phyloP scores from a whole-genome alignment of 35 echinoderm and acorn worm genomes.

The Stichopus chloronotus region DNA sequence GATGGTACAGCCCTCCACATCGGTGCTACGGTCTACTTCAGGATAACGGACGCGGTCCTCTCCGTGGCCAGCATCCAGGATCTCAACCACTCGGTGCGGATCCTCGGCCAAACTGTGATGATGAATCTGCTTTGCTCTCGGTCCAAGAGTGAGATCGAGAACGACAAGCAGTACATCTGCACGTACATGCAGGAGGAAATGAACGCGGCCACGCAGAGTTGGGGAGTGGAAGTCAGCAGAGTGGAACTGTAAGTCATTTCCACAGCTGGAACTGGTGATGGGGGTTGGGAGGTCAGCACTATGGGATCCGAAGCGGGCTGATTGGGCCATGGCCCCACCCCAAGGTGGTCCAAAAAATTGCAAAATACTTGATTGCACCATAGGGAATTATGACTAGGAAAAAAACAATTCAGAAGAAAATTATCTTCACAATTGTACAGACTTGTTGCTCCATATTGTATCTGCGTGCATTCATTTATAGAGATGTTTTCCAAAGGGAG shows the following conservation, averaged over 20 bases:
- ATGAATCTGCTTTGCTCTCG: slow-evolving; percentile 66
- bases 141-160: slow-evolving; percentile 59
- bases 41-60: slow-evolving; percentile 78
- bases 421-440: no score
- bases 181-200: slow-evolving; percentile 79
- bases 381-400: no score
- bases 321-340: no score
- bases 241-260: slow-evolving; percentile 86
- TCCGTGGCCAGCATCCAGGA: slow-evolving; percentile 87
- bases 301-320: no score
- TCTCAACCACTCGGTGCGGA: slow-evolving; percentile 85
- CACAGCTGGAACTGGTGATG: no score
- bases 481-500: no score
- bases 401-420: no score
- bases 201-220: slow-evolving; percentile 82
- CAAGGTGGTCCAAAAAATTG: neutral
- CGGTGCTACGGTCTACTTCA: slow-evolving; percentile 86
- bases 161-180: slow-evolving; percentile 69
- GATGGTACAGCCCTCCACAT: slow-evolving; percentile 89
- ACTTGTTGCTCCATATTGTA: no score
- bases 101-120: slow-evolving; percentile 82
- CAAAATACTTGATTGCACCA: neutral
- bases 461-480: no score
- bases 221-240: slow-evolving; percentile 93
- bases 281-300: no score